These are phyloP conservation scores for Leucozona laternaria DNA, from an alignment of 2,888 invertebrate genomes.

Conservation along the genomic window DNA sequence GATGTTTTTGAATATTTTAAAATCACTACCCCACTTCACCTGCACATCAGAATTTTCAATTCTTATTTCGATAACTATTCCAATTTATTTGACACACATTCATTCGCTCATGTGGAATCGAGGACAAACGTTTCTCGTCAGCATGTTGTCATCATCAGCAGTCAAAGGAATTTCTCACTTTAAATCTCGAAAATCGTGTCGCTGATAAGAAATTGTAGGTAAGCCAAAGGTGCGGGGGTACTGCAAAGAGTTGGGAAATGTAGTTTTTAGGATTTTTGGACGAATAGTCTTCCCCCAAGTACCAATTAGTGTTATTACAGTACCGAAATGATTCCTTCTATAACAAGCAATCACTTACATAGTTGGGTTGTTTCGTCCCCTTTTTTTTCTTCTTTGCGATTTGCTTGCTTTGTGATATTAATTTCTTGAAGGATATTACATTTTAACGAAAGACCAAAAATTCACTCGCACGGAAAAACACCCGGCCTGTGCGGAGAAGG, in stretches of 20 bases:
- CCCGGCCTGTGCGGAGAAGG: constrained; percentile 1
- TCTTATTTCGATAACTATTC: constrained; percentile 61
- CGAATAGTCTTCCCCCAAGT: constrained; percentile 39
- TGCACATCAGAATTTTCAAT: constrained; percentile 56
- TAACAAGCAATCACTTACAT: constrained; percentile 56
- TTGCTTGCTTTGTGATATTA: constrained; percentile 31
- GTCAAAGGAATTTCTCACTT: constrained; percentile 70
- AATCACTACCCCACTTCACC: constrained; percentile 49
- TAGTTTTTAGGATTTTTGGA: constrained; percentile 20
- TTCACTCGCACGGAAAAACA: constrained; percentile 68
- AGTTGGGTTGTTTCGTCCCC: constrained; percentile 57
- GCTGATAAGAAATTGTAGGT: constrained; percentile 48
- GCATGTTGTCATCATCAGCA: constrained; percentile 2
- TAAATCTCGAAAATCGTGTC: constrained; percentile 69
- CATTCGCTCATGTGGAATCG: constrained; percentile 67
- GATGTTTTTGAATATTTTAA: constrained; percentile 50
- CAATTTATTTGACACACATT: constrained; percentile 64
- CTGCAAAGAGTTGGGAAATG: neutral
- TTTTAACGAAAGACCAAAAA: constrained; percentile 63
- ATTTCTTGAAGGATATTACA: constrained; percentile 59
- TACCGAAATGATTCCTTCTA: constrained; percentile 37
- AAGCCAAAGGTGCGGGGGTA: neutral
- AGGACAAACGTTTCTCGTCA: constrained; percentile 41
- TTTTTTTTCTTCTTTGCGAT: constrained; percentile 23
- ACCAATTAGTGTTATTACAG: constrained; percentile 51